These are phyloP conservation scores for Naso thynnoides DNA, from an alignment of 2,797 vertebrate species.

Conservation along the genomic window DNA sequence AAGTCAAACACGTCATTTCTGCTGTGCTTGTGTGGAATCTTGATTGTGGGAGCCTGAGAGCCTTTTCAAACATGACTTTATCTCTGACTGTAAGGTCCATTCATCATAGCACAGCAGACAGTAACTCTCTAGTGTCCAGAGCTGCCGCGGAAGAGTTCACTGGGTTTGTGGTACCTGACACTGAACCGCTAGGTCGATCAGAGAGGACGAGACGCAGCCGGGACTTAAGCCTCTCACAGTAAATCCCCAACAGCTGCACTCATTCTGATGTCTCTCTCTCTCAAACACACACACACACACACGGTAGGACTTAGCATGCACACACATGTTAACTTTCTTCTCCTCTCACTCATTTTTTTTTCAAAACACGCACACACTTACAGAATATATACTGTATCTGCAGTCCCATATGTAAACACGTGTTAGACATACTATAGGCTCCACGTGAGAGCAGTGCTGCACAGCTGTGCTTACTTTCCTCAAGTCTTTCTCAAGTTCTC, in stretches of 20 bases:
- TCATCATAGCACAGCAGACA: slow-evolving; percentile 51
- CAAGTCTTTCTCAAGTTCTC: slow-evolving; percentile 70
- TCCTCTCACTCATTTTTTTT: slow-evolving; percentile 21
- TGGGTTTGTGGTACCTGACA: slow-evolving; percentile 83
- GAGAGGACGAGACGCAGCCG: slow-evolving; percentile 77
- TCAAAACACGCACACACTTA: slow-evolving; percentile 33
- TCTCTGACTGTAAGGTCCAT: slow-evolving; percentile 45
- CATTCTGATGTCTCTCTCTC: slow-evolving; percentile 74
- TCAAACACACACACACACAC: slow-evolving; percentile 52
- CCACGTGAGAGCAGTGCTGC: slow-evolving; percentile 70
- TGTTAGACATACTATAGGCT: slow-evolving; percentile 69
- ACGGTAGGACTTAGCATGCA: slow-evolving; percentile 25
- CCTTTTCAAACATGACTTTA: slow-evolving; percentile 62
- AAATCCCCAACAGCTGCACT: slow-evolving; percentile 87
- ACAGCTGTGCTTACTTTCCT: slow-evolving; percentile 81
- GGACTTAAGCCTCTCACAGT: slow-evolving; percentile 81
- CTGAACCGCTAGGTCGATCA: slow-evolving; percentile 82
- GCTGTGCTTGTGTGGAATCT: slow-evolving; percentile 29
- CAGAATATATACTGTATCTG: slow-evolving; percentile 29
- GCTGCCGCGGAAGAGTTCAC: slow-evolving; percentile 70
- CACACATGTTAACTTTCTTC: slow-evolving; percentile 50
- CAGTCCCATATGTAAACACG: slow-evolving; percentile 69
- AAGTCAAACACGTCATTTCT: background rate
- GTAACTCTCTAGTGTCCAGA: slow-evolving; percentile 59
- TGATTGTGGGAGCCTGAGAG: slow-evolving; percentile 35